Conservation (phyloP, 2,797 vertebrate genomes). For the Alcedo atthis region DNA sequence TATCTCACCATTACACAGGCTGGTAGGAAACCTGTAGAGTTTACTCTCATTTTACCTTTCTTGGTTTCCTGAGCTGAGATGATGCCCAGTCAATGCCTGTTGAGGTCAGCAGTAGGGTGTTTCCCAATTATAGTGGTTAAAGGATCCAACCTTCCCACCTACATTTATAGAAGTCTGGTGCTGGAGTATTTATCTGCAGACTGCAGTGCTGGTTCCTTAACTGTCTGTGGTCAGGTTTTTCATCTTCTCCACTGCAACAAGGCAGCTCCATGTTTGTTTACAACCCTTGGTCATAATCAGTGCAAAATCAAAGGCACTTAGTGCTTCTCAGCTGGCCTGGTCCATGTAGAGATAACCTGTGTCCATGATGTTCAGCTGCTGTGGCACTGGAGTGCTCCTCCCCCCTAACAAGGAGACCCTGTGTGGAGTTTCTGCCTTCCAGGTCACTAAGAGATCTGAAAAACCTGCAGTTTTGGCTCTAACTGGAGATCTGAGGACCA, state of each 20-base stretch:
- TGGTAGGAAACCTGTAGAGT: not conserved
- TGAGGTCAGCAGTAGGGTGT: not conserved
- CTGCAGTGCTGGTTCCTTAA: not conserved
- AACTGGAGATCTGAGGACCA: not conserved
- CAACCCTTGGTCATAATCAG: too few species aligned
- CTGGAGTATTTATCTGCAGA: not conserved
- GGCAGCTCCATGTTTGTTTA: not conserved
- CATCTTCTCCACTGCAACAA: not conserved
- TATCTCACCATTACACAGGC: not conserved
- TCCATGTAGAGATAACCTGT: not conserved
- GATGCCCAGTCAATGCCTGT: not conserved
- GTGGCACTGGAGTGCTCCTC: not conserved
- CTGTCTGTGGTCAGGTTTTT: not conserved
- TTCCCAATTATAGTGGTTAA: not conserved
- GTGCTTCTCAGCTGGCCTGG: not conserved
- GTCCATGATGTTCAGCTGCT: not conserved
- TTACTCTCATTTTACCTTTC: not conserved
- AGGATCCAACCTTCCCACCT: not conserved
- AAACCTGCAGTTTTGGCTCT: not conserved
- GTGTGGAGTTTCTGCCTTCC: not conserved
- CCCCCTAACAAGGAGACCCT: accelerated
- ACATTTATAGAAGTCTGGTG: not conserved
- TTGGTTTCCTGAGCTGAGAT: not conserved
- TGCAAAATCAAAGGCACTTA: not conserved
- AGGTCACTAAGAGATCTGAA: not conserved